Evolutionary conservation across 2,888 invertebrate genomes (phyloP).

Genomic region (Euclidia mi): DNA sequence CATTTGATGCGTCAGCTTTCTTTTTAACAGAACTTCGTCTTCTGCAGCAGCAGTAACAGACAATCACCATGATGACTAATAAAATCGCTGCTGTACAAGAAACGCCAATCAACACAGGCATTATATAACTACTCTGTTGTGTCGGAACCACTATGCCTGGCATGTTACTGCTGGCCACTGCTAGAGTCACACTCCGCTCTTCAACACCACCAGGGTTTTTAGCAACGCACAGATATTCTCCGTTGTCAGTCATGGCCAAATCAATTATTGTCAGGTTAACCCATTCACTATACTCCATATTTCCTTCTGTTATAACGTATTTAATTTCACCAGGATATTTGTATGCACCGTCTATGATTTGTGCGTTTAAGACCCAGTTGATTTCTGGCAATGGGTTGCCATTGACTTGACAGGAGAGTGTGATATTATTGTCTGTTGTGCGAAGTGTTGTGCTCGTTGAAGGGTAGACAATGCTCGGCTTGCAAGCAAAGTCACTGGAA

Average conservation of each 20-base stretch:
- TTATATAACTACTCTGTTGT: conserved; percentile 89
- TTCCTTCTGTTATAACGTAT: conserved; percentile 78
- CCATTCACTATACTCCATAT: conserved; percentile 87
- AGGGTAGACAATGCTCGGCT: conserved; percentile 93
- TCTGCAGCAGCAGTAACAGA: conserved; percentile 90
- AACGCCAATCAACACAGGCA: conserved; percentile 88
- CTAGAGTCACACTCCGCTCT: conserved; percentile 93
- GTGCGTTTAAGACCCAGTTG: conserved; percentile 93
- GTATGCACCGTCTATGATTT: conserved; percentile 89
- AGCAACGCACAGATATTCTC: conserved; percentile 94
- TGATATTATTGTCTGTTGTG: conserved; percentile 92
- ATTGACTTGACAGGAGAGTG: conserved; percentile 93
- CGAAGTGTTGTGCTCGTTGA: conserved; percentile 90
- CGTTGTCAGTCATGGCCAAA: conserved; percentile 91
- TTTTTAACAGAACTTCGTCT: conserved; percentile 89
- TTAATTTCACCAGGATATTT: conserved; percentile 86
- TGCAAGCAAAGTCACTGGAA: conserved; percentile 95
- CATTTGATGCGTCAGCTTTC: conserved; percentile 90
- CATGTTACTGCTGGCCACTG: conserved; percentile 79
- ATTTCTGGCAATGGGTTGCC: conserved; percentile 94
- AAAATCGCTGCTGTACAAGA: conserved; percentile 85
- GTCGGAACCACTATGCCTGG: conserved; percentile 83
- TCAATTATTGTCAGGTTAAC: conserved; percentile 92
- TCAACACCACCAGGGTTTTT: conserved; percentile 95
- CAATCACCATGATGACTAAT: conserved; percentile 83